These are phyloP conservation scores for Aphis gossypii DNA, from an alignment of 1,140 invertebrate genomes.

Conservation along the genomic window DNA sequence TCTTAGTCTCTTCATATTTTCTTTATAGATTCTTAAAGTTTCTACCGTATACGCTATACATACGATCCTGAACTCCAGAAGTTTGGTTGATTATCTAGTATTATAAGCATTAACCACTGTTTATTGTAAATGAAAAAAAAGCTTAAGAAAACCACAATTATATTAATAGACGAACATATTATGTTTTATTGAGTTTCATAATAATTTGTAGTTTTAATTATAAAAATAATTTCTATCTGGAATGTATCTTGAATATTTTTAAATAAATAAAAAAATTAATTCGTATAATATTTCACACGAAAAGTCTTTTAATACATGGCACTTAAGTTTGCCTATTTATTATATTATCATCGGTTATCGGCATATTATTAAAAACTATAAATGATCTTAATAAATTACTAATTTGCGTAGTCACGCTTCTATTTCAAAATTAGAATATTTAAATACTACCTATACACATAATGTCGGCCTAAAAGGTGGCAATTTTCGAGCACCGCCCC, in stretches of 20 bases:
- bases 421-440: background rate
- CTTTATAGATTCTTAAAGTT: background rate
- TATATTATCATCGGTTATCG: background rate
- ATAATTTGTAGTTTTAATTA: background rate
- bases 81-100: background rate
- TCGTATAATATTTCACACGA: background rate
- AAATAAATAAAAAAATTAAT: background rate
- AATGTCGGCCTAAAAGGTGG: background rate
- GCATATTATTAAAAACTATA: background rate
- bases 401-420: background rate
- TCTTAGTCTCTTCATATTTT: background rate
- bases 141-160: background rate
- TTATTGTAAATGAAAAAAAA: background rate
- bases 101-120: background rate
- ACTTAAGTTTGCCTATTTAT: background rate
- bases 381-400: background rate
- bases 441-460: background rate
- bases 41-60: background rate
- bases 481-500: background rate
- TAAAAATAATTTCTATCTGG: background rate
- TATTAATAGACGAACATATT: background rate
- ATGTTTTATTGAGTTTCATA: background rate
- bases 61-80: background rate
- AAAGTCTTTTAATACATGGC: background rate
- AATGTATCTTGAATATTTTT: background rate